phyloP scores from a whole-genome alignment of 2,113 vertebrate genomes.

The Gavialis gangeticus region DNA sequence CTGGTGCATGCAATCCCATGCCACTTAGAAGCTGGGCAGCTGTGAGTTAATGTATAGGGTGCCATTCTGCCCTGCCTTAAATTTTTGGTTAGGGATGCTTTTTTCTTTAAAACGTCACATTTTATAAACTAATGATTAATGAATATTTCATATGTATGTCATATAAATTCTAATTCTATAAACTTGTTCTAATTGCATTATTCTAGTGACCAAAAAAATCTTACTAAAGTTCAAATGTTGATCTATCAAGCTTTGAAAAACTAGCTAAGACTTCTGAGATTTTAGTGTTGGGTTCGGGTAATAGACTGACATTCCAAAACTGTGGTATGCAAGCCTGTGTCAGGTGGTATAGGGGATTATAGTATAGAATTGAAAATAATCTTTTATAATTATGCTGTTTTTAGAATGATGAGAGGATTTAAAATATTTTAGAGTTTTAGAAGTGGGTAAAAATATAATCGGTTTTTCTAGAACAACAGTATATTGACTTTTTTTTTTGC shows the following conservation, averaged over 20 bases:
- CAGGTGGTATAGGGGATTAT: background rate
- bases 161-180: too few relatives aligned
- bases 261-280: background rate
- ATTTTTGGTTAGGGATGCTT: background rate
- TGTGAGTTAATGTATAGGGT: background rate
- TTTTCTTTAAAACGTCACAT: background rate
- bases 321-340: background rate
- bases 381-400: background rate
- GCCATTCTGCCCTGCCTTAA: background rate
- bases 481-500: slow-evolving; percentile 15
- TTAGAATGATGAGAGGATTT: background rate
- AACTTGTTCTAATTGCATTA: background rate
- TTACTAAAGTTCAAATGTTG: background rate
- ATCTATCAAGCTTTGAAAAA: background rate
- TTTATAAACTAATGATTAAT: background rate
- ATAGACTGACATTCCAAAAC: background rate
- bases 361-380: background rate
- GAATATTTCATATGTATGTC: background rate
- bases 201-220: background rate
- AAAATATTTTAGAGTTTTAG: background rate
- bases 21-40: too few relatives aligned
- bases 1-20: too few relatives aligned
- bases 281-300: background rate
- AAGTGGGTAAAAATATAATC: background rate
- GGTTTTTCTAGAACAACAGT: background rate